These are phyloP conservation scores for Ceraclea dissimilis DNA, from an alignment of 2,888 invertebrate species.

Conservation along the genomic window DNA sequence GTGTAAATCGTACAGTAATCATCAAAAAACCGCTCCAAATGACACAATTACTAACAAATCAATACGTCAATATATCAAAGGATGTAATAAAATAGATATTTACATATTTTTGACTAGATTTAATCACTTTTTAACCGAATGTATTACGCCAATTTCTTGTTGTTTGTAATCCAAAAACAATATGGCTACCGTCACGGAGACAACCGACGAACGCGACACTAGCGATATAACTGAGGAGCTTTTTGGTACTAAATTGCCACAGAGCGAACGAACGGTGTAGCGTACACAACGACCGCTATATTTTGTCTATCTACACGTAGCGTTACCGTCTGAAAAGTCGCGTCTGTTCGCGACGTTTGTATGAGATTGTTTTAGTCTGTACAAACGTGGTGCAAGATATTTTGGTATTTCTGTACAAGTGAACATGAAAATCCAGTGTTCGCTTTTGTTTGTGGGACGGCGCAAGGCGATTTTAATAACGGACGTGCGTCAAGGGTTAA, in stretches of 20 bases:
- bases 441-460: neutral
- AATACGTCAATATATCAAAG: neutral
- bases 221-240: neutral
- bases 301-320: neutral
- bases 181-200: neutral
- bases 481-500: no score
- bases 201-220: neutral
- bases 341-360: neutral
- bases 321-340: neutral
- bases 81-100: neutral
- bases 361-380: neutral
- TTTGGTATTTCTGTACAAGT: neutral
- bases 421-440: neutral
- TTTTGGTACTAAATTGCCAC: neutral
- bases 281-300: neutral
- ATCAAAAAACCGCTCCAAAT: neutral
- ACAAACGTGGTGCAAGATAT: neutral
- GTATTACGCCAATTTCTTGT: neutral
- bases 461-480: no score
- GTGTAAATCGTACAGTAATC: neutral
- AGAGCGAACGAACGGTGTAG: neutral
- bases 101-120: constrained; percentile 1
- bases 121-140: neutral
- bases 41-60: neutral
- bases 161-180: neutral